Evolutionary conservation across 2,113 vertebrate species (phyloP).

Genomic region (Lepisosteus oculatus): DNA sequence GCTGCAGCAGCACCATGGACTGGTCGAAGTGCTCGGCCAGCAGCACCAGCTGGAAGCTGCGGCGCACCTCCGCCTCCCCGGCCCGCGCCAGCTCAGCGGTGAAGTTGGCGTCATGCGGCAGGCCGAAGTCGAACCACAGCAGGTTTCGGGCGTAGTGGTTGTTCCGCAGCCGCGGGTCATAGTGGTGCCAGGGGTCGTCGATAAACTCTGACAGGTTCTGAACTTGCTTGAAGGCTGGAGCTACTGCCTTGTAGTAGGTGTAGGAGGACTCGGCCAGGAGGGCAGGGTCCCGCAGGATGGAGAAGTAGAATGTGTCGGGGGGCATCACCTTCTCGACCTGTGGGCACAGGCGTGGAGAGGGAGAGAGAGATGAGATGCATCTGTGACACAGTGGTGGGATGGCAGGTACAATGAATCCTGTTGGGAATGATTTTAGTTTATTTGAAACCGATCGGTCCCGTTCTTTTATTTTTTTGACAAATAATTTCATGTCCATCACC

Average conservation of each 20-base stretch:
- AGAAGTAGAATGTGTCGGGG: conserved; percentile 75
- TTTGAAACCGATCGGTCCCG: too few relatives aligned
- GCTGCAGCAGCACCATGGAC: conserved; percentile 79
- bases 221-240: conserved; percentile 61
- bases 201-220: conserved; percentile 65
- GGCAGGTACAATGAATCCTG: too few relatives aligned
- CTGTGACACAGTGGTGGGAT: too few relatives aligned
- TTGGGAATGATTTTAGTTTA: too few relatives aligned
- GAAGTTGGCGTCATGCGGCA: conserved; percentile 49
- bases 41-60: conserved; percentile 72
- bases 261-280: conserved; percentile 80
- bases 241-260: conserved; percentile 62
- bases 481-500: too few relatives aligned
- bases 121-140: conserved; percentile 85
- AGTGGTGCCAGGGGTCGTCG: conserved; percentile 44
- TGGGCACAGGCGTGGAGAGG: background rate
- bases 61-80: conserved; percentile 54
- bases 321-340: conserved; percentile 84
- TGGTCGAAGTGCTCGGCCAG: conserved; percentile 84
- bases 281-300: conserved; percentile 79
- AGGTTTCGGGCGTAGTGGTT: conserved; percentile 69
- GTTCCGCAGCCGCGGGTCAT: background rate
- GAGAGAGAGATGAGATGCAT: too few relatives aligned
- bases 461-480: too few relatives aligned
- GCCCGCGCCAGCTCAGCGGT: conserved; percentile 27